phyloP scores from a whole-genome alignment of 1,140 invertebrate species.

The Drosophila triauraria region DNA sequence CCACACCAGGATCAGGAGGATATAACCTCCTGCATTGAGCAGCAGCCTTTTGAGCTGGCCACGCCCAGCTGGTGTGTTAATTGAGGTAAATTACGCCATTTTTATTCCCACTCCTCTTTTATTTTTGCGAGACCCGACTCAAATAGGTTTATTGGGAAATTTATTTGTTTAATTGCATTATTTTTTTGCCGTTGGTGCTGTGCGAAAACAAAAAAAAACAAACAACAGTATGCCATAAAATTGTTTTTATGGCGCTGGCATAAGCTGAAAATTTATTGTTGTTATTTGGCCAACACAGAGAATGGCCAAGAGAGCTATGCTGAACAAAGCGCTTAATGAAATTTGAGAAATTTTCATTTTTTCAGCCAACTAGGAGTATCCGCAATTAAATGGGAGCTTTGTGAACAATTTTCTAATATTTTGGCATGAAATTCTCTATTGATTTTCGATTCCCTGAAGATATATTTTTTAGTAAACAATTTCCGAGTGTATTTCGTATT shows the following conservation, averaged over 20 bases:
- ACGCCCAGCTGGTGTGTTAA: slow-evolving; percentile 74
- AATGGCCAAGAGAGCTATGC: background rate
- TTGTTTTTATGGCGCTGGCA: slow-evolving; percentile 58
- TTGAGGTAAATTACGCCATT: slow-evolving; percentile 81
- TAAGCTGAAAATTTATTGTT: slow-evolving; percentile 72
- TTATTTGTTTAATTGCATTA: slow-evolving; percentile 81
- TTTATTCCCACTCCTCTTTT: slow-evolving; percentile 27
- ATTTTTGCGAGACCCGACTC: slow-evolving; percentile 19
- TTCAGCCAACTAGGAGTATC: slow-evolving; percentile 11
- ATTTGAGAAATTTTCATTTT: slow-evolving; percentile 56
- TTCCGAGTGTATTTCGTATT: background rate
- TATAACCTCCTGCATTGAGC: slow-evolving; percentile 46
- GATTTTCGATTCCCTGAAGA: background rate
- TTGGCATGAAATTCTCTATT: background rate
- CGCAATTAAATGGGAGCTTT: slow-evolving; percentile 10
- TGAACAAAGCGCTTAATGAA: slow-evolving; percentile 52
- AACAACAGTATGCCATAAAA: slow-evolving; percentile 64
- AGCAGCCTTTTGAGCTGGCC: slow-evolving; percentile 10
- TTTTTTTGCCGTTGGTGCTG: slow-evolving; percentile 25
- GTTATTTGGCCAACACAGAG: slow-evolving; percentile 32
- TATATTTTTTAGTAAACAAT: background rate
- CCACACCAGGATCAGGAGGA: slow-evolving; percentile 47
- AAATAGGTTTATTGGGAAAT: slow-evolving; percentile 74
- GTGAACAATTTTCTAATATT: background rate
- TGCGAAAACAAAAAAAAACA: background rate